Base-by-base conservation (phyloP, 2,113 vertebrate genomes). In the Taurulus bubalis region DNA sequence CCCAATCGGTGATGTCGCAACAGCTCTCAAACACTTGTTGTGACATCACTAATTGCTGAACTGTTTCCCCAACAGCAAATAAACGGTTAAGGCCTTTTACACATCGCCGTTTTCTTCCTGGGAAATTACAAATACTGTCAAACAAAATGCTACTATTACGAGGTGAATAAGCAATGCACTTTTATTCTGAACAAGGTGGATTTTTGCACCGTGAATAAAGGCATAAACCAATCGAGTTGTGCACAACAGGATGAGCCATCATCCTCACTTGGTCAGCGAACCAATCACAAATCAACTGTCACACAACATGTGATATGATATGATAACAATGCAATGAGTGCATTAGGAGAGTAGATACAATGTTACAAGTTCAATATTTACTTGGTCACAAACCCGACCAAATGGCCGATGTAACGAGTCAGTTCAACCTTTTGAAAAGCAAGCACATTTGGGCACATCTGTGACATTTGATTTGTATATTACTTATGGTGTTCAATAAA, bases 1-100 rank as follows among this genome's bases (percentile, higher is more conserved):
- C 58, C 26, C 58, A 4, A 60, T 62, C 59, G 7, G 56, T 18
- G 55, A 79, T n/a, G 30, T 75, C 36, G 69, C 49, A 65, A 32
- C 58, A 75, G 62, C 47, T 74, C 69, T 8, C 30, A 59, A 32
- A 53, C 9, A 63, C 58, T 71, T 30, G 49, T 69, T 59, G 40
- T 63, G 56, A 62, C 55, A 22, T 70, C 30, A 60, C 22, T 18
- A 14, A 62, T 14, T 60, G 16, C 3, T 16, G 26, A 16, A 14
- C 11, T 59, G 62, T 32, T 56, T 51, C 5, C 42, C 14, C 40
- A 18, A 53, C 49, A 53, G 8, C 8, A 3, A 53, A 26, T 14
- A 26, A 26, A 26, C n/a, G 4, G n/a, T 51, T 3, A 8, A 22
- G 49, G 22, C 22, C 49, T 22, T 42, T 24, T n/a, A 55, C 51